Base-by-base conservation (phyloP, 1,140 invertebrate genomes). In the Pseudomyrmex dendroicus region DNA sequence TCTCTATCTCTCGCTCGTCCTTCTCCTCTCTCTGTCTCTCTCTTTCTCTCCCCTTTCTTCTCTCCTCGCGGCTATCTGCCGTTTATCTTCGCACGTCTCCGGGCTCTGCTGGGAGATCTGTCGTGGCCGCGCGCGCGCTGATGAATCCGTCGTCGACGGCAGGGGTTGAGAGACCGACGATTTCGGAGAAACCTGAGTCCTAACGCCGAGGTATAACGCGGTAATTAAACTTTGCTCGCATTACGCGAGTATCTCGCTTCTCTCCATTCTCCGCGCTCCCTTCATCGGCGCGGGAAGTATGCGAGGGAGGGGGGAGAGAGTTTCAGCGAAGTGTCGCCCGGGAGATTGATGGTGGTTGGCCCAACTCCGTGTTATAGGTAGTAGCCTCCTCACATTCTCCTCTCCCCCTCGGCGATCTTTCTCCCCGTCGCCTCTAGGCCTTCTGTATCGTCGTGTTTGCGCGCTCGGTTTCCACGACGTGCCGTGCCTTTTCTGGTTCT, bases 191-290 rank as follows among this genome's bases (percentile, higher is more conserved):
- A 2, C 48, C 17, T 57, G 35, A 13, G 48, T 50, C 61, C 20
- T 17, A 35, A 66, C 46, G 86, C 84, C 86, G 83, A 91, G 93
- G 92, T 93, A 35, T 35, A 93, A 92, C 90, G 90, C 85, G 91
- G 91, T 93, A 94, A 94, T 94, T 93, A 94, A 94, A 94, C 92
- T 94, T 94, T 92, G 90, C 89, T 90, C 91, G 91, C 90, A 91
- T 94, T 93, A 93, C 89, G 86, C 88, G 61, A 59, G 44, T 59
- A 25, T 57, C 64, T 62, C 73, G 62, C 61, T 35, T 35, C 35
- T 35, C 35, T 72, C 22, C 7, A 62, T 54, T 59, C 63, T 22
- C 25, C 73, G 67, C 12, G 35, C 44, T 22, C 62, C 12, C 20
- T 66, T 86, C 82, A 25, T 35, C 50, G 73, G 10, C 46, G 70